Evolutionary conservation across 2,113 vertebrate species (phyloP).

Genomic region (Garra rufa): DNA sequence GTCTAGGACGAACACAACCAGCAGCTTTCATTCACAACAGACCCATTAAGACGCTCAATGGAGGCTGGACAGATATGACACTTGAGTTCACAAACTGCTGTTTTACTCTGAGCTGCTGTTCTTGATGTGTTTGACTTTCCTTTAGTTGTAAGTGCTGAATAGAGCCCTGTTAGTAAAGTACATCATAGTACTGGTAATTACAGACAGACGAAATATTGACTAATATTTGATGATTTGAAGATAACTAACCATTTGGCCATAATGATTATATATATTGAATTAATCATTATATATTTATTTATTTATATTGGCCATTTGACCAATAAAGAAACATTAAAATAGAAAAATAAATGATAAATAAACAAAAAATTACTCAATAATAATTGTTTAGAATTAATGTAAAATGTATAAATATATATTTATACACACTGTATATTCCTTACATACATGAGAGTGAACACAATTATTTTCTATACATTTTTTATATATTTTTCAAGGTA

Average conservation of each 20-base stretch:
- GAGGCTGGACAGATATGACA: slow-evolving; percentile 72
- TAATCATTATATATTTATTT: no score
- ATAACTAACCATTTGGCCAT: background rate
- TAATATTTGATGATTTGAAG: slow-evolving; percentile 5
- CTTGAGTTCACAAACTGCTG: slow-evolving; percentile 79
- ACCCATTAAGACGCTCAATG: slow-evolving; percentile 64
- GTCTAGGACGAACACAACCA: slow-evolving; percentile 53
- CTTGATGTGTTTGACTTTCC: slow-evolving; percentile 55
- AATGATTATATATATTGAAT: no score
- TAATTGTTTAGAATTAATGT: background rate
- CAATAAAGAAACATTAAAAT: background rate
- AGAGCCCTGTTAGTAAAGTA: background rate
- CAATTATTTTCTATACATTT: background rate
- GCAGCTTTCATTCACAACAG: slow-evolving; percentile 68
- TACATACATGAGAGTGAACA: background rate
- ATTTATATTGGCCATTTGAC: no score
- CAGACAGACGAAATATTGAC: background rate
- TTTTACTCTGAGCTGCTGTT: slow-evolving; percentile 59
- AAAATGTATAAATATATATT: background rate
- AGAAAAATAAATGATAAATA: background rate
- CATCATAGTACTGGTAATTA: background rate
- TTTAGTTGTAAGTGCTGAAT: slow-evolving; percentile 12
- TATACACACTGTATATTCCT: no score
- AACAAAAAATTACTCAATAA: background rate
- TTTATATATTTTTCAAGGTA: no score